phyloP scores from a whole-genome alignment of 1,140 invertebrate genomes.

The Stegodyphus dumicola region DNA sequence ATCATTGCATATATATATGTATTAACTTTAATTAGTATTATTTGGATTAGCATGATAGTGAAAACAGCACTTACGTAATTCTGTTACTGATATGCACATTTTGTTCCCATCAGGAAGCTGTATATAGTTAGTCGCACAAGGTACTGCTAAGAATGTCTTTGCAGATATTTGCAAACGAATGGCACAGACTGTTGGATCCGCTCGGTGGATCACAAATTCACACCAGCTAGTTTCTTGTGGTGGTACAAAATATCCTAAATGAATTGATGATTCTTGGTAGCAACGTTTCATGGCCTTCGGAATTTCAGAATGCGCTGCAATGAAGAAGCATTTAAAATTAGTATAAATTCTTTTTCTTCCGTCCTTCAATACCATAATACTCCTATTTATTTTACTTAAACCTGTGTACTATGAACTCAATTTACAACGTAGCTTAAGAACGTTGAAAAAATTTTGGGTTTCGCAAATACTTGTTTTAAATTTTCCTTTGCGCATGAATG shows the following conservation, averaged over 20 bases:
- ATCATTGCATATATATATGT: too few relatives aligned
- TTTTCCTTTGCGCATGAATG: too few relatives aligned
- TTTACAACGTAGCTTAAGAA: too few relatives aligned
- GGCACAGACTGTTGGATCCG: conserved; percentile 12
- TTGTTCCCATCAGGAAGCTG: conserved; percentile 20
- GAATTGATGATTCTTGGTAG: conserved; percentile 22
- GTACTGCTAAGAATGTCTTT: neutral
- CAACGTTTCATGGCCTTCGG: conserved; percentile 20
- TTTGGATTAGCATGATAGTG: too few relatives aligned
- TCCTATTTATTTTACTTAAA: too few relatives aligned
- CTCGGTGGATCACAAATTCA: conserved; percentile 27
- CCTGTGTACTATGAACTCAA: too few relatives aligned
- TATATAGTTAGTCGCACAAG: conserved; percentile 26
- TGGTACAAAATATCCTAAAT: conserved; percentile 17
- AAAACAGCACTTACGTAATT: conserved; percentile 7
- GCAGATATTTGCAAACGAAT: conserved; percentile 21
- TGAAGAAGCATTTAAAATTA: neutral
- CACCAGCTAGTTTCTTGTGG: neutral
- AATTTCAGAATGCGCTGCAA: neutral
- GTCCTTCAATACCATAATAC: too few relatives aligned
- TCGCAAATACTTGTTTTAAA: too few relatives aligned
- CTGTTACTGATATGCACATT: conserved; percentile 33
- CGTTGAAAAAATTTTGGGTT: too few relatives aligned
- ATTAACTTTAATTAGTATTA: too few relatives aligned
- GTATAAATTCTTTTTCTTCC: too few relatives aligned